These are phyloP conservation scores for Temnothorax longispinosus DNA, from an alignment of 1,140 invertebrate genomes.

Conservation along the genomic window DNA sequence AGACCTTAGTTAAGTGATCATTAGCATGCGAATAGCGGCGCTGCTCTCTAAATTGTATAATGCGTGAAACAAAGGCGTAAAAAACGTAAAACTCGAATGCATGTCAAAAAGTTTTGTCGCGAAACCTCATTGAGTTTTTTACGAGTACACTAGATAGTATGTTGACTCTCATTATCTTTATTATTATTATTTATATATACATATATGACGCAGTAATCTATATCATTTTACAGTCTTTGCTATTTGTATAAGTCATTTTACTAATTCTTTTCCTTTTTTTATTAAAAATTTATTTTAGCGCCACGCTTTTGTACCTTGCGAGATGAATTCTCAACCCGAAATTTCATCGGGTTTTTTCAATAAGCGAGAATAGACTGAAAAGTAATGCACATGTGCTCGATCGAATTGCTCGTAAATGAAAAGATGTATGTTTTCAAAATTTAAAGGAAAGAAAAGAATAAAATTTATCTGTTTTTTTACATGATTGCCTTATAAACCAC, in stretches of 20 bases:
- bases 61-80: background rate
- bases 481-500: conserved; percentile 21
- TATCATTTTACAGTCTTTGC: conserved; percentile 68
- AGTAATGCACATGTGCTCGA: background rate
- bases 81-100: background rate
- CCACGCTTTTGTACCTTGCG: conserved; percentile 73
- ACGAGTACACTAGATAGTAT: background rate
- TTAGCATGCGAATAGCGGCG: background rate
- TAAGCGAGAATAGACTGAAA: conserved; percentile 37
- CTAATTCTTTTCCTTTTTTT: conserved; percentile 71
- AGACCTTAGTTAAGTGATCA: background rate
- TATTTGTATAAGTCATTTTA: conserved; percentile 77
- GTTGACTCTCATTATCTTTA: conserved; percentile 28
- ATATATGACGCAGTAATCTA: conserved; percentile 55
- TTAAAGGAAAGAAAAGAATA: background rate
- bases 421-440: conserved; percentile 9
- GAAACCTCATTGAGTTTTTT: conserved; percentile 15
- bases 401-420: background rate
- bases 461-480: conserved; percentile 18
- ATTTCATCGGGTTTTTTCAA: conserved; percentile 35
- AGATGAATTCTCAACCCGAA: conserved; percentile 34
- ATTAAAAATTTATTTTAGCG: conserved; percentile 80
- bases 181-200: conserved; percentile 69
- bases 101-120: background rate
- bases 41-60: conserved; percentile 7